These are phyloP conservation scores for Mycetomoellerius zeteki DNA, from an alignment of 1,140 invertebrate species.

Conservation along the genomic window DNA sequence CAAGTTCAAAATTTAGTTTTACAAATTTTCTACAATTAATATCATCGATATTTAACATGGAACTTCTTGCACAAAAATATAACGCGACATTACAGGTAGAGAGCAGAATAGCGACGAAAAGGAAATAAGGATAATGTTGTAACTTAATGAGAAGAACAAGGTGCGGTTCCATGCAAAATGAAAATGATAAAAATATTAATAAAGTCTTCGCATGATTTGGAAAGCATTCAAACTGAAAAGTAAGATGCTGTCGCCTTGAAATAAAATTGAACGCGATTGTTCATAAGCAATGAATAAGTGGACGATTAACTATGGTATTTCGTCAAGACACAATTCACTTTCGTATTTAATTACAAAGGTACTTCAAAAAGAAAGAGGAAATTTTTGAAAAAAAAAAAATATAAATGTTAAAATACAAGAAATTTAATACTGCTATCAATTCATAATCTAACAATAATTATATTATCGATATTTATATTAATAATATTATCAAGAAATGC, in stretches of 20 bases:
- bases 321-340: neutral
- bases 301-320: slow-evolving; percentile 16
- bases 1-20: neutral
- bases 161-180: slow-evolving; percentile 78
- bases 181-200: slow-evolving; percentile 63
- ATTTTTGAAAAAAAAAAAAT: neutral
- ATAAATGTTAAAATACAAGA: neutral
- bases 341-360: neutral
- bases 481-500: too few relatives aligned
- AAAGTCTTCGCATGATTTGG: slow-evolving; percentile 13
- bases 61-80: slow-evolving; percentile 19
- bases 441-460: too few relatives aligned
- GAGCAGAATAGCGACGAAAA: neutral
- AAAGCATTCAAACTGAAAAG: slow-evolving; percentile 82
- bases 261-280: slow-evolving; percentile 52
- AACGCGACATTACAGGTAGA: slow-evolving; percentile 2
- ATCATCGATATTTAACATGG: neutral
- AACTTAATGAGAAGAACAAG: slow-evolving; percentile 75
- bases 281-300: slow-evolving; percentile 20
- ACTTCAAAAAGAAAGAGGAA: neutral
- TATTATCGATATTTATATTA: too few relatives aligned
- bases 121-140: slow-evolving; percentile 56
- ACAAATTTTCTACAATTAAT: neutral
- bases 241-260: slow-evolving; percentile 78
- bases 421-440: neutral